Base-by-base conservation (phyloP, 2,888 invertebrate species). In the Melieria omissa region DNA sequence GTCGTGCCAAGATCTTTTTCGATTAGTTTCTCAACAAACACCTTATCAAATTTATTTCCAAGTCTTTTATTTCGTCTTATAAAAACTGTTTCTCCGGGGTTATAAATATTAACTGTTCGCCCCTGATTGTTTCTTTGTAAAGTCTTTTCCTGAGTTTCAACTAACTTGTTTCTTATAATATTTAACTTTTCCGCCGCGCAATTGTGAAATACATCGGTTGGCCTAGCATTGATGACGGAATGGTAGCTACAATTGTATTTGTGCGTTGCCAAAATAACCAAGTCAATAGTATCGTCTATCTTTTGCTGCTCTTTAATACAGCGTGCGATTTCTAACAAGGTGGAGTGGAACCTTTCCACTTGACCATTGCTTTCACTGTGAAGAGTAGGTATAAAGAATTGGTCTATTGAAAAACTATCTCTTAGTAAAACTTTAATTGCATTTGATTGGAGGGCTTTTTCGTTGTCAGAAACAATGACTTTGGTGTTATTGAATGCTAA, bases 181-280 rank as follows among this genome's bases (percentile, higher is more conserved):
- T 63, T 41, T 63, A 49, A 63, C 5, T 42, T 60, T 60, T 60
- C 60, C 45, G 12, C 60, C n/a, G 60, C n/a, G n/a, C 60, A 14
- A 12, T 61, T n/a, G 4, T 61, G 45, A 54, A 64, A 64, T 4
- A 64, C 46, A n/a, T 64, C 64, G 9, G n/a, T 64, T 64, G 64
- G 64, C 64, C n/a, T 64, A 52, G n/a, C 64, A 54, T 64, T 54
- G n/a, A 46, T 52, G n/a, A 76, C 70, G 8, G 75, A 74, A 41
- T 72, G 74, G 47, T 70, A 57, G 52, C 67, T 72, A 52, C 57
- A 12, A 63, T 73, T 76, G 9, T 67, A 67, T 47, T 67, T 57
- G 8, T 58, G 58, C 1, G 60, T 67, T 45, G 67, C 67, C 10
- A 54, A 14, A 2, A 62, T 54, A n/a, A 69, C 49, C 4, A 61